These are phyloP conservation scores for Heliconius ethilla DNA, from an alignment of 2,888 invertebrate species.

Conservation along the genomic window DNA sequence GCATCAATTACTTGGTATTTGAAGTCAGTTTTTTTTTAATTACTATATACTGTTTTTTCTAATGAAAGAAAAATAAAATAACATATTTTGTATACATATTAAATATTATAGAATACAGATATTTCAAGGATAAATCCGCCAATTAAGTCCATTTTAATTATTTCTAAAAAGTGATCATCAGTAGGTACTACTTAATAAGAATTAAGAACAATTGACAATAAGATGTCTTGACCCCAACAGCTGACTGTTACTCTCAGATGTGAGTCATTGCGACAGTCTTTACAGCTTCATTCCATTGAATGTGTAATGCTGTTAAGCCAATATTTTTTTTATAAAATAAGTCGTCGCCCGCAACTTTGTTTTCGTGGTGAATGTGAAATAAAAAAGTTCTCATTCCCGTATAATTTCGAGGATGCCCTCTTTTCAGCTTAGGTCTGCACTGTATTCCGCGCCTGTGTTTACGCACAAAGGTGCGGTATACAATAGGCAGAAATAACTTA, in stretches of 20 bases:
- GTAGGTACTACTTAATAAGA: conserved; percentile 42
- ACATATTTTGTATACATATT: background rate
- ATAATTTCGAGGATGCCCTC: no score
- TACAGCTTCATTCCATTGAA: background rate
- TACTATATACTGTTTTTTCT: no score
- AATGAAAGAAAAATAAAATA: no score
- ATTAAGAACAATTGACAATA: conserved; percentile 48
- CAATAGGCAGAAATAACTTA: no score
- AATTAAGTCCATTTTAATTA: background rate
- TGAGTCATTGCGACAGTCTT: conserved; percentile 25
- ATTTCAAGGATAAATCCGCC: background rate
- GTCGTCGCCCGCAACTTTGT: no score
- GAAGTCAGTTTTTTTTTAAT: background rate
- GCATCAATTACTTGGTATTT: conserved; percentile 24
- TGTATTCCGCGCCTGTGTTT: no score
- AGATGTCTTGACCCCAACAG: conserved; percentile 48
- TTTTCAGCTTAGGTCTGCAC: no score
- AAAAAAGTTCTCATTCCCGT: no score
- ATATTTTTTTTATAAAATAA: background rate
- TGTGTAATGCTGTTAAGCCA: background rate
- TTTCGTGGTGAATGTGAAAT: no score
- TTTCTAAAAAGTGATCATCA: conserved; percentile 34
- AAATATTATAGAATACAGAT: background rate
- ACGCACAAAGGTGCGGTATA: no score
- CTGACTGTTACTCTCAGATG: conserved; percentile 36